phyloP scores from a whole-genome alignment of 2,113 vertebrate genomes.

The Nothocercus nigrocapillus region DNA sequence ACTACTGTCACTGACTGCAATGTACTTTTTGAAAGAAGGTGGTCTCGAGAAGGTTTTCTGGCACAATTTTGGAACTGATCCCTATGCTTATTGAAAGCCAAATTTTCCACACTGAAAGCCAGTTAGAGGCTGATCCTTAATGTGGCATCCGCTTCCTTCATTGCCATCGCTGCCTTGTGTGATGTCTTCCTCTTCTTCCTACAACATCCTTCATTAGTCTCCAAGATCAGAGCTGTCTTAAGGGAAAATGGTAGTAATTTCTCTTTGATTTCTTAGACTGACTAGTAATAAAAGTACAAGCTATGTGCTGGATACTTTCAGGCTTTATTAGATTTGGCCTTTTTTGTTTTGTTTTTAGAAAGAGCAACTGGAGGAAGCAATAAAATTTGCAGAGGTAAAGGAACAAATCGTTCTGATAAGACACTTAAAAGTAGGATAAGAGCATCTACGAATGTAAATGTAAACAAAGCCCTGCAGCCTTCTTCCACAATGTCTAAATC shows the following conservation, averaged over 20 bases:
- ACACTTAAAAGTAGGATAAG: not conserved
- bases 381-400: conserved; percentile 7
- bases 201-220: not conserved
- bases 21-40: not conserved
- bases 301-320: not conserved
- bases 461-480: conserved; percentile 10
- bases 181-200: not conserved
- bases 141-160: not conserved
- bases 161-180: not conserved
- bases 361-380: conserved; percentile 19
- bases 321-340: conserved; percentile 31
- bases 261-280: conserved; percentile 17
- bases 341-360: not conserved
- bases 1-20: rapidly evolving
- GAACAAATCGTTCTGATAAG: conserved; percentile 20
- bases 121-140: not conserved
- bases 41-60: not conserved
- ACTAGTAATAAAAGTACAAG: conserved; percentile 20
- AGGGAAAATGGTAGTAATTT: not conserved
- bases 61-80: not conserved
- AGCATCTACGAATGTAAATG: not conserved
- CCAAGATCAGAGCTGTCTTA: not conserved
- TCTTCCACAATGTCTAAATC: not conserved
- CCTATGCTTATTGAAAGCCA: not conserved
- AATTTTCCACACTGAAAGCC: not conserved